Conservation (phyloP, 2,888 invertebrate genomes). For the Ctenicera cuprea region DNA sequence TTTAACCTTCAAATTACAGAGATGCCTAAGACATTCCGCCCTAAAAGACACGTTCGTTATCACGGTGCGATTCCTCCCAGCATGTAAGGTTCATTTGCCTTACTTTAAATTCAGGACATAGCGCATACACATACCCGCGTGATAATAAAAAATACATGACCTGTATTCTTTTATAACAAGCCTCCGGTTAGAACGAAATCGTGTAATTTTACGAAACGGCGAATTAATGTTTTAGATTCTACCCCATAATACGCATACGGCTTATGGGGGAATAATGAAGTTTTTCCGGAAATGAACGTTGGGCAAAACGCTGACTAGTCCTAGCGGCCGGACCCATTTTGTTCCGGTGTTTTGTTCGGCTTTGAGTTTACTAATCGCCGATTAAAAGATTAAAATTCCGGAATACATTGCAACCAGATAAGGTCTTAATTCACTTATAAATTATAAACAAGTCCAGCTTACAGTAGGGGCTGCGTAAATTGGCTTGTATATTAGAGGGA, state of each 20-base stretch:
- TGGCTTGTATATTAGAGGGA: no score
- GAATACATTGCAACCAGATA: not conserved
- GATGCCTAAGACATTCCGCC: conserved; percentile 9
- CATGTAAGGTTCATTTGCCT: conserved; percentile 14
- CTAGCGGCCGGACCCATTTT: not conserved
- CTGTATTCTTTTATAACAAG: conserved; percentile 16
- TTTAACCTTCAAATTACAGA: conserved; percentile 28
- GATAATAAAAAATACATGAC: conserved; percentile 22
- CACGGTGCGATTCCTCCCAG: not conserved
- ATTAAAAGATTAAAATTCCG: conserved; percentile 16
- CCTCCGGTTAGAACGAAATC: conserved; percentile 7
- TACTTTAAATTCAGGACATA: conserved; percentile 10
- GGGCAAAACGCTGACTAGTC: not conserved
- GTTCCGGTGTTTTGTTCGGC: not conserved
- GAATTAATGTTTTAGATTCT: conserved; percentile 19
- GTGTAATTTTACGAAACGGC: conserved; percentile 21
- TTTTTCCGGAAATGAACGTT: conserved; percentile 7
- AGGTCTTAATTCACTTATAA: not conserved
- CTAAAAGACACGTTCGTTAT: conserved; percentile 19
- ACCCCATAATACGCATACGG: conserved; percentile 21
- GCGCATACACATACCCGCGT: not conserved
- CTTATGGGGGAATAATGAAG: conserved; percentile 12
- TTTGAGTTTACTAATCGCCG: not conserved
- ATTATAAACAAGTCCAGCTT: not conserved
- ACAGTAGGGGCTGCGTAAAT: no score